Evolutionary conservation across 2,113 vertebrate genomes (phyloP).

Genomic region (Xenopus borealis): DNA sequence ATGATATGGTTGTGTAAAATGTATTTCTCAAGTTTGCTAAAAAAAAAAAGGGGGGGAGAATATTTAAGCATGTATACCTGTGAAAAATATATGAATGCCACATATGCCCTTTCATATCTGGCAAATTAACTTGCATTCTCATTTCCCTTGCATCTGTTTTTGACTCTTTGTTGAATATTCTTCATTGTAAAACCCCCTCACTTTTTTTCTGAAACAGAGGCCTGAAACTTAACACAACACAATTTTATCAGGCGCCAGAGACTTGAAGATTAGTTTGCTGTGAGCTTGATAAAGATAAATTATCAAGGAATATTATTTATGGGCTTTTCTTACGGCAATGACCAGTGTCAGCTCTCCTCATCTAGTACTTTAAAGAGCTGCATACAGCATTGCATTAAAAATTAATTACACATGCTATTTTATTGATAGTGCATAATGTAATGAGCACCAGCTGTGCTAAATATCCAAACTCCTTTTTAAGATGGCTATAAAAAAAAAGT

Average conservation of each 20-base stretch:
- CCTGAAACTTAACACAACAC: not conserved
- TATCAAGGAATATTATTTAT: slow-evolving; percentile 49
- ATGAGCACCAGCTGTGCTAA: slow-evolving; percentile 87
- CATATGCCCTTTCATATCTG: too few species aligned
- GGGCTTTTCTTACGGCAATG: slow-evolving; percentile 61
- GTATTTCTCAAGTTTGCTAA: too few species aligned
- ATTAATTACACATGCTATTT: slow-evolving; percentile 94
- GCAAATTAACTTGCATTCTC: too few species aligned
- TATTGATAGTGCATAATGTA: slow-evolving; percentile 87
- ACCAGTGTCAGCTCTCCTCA: slow-evolving; percentile 60
- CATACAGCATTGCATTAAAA: slow-evolving; percentile 79
- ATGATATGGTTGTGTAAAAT: too few species aligned
- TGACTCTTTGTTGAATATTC: too few species aligned
- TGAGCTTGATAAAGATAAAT: slow-evolving; percentile 52
- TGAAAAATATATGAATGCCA: too few species aligned
- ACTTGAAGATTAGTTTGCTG: not conserved
- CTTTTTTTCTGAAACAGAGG: not conserved
- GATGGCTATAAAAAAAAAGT: slow-evolving; percentile 76
- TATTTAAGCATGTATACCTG: too few species aligned
- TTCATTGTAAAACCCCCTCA: too few species aligned
- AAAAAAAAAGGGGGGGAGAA: too few species aligned
- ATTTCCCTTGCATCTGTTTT: too few species aligned
- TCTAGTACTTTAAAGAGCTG: slow-evolving; percentile 73
- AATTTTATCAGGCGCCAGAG: not conserved
- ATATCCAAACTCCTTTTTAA: slow-evolving; percentile 87